Base-by-base conservation (phyloP, 2,797 vertebrate genomes). In the Percopsis omiscomaycus region DNA sequence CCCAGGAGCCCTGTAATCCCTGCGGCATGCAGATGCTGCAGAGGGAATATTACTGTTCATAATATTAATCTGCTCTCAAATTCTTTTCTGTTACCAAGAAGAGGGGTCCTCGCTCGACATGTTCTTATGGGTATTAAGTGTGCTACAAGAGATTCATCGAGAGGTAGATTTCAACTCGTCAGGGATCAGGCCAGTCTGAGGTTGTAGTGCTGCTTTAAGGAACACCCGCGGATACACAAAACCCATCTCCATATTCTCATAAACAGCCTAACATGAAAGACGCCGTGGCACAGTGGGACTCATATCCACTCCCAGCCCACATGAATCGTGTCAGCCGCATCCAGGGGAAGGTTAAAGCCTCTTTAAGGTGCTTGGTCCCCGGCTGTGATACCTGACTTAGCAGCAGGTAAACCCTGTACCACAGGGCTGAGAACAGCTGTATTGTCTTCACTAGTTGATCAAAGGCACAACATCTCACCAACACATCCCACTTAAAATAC, bases 11-110 rank as follows among this genome's bases (percentile, higher is more conserved):
- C 92, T 94, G 92, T 95, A 95, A 96, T 96, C 94, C 92, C 86
- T 73, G 78, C 84, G 86, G 86, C 88, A 92, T 93, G 92, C 92
- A 94, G 92, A 94, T 93, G 92, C 92, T 83, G 84, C 92, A 78
- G 83, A 92, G 92, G 93, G 91, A 94, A 94, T 94, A 94, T 95
- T 95, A 93, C 92, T 93, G 91, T 94, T 93, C 91, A 93, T 94
- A 93, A 93, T 93, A 91, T 93, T 94, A 94, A 95, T 95, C 93
- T 93, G 85, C 91, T 87, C 87, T 84, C 90, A 92, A 91, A 93
- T 93, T 91, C 89, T 75, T 92, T 92, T 93, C 89, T 91, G 89
- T 91, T 91, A 84, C 86, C 84, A 86, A 87, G 86, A 91, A 88
- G 86, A 92, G 87, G 79, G 84, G 74, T 92, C 82, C 89, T 86